These are phyloP conservation scores for Sinohyriopsis cumingii DNA, from an alignment of 2,888 invertebrate genomes.

Conservation along the genomic window DNA sequence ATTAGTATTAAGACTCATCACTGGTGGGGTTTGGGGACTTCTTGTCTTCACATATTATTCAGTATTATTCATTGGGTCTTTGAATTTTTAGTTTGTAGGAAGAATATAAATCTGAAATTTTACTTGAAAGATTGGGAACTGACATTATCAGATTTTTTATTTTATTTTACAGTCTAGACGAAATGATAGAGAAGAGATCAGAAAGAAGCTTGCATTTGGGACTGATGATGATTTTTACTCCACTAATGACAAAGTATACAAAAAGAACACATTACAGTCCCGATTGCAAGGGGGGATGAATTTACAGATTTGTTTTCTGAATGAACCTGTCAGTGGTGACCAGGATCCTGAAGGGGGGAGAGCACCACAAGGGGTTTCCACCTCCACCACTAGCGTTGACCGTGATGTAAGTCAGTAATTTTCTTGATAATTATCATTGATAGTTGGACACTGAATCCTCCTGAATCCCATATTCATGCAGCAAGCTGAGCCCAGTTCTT, in stretches of 20 bases:
- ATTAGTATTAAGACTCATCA: too few species aligned
- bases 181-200: conserved; percentile 93
- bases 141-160: too few species aligned
- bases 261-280: conserved; percentile 90
- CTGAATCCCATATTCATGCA: too few species aligned
- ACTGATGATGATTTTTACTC: conserved; percentile 59
- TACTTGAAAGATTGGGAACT: too few species aligned
- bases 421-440: too few species aligned
- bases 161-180: conserved; percentile 79
- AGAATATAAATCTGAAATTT: too few species aligned
- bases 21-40: too few species aligned
- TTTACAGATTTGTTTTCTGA: conserved; percentile 96
- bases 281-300: conserved; percentile 85
- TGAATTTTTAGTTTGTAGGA: too few species aligned
- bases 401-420: background rate
- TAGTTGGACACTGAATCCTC: too few species aligned
- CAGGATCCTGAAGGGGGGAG: conserved; percentile 51
- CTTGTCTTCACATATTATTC: too few species aligned
- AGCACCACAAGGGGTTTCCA: conserved; percentile 73
- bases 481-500: too few species aligned
- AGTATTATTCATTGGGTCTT: too few species aligned
- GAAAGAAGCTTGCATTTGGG: conserved; percentile 82
- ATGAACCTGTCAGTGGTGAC: conserved; percentile 76
- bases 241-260: conserved; percentile 73
- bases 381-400: background rate